These are phyloP conservation scores for Hyaena hyaena DNA, from an alignment of 2,113 vertebrate genomes.

Conservation along the genomic window DNA sequence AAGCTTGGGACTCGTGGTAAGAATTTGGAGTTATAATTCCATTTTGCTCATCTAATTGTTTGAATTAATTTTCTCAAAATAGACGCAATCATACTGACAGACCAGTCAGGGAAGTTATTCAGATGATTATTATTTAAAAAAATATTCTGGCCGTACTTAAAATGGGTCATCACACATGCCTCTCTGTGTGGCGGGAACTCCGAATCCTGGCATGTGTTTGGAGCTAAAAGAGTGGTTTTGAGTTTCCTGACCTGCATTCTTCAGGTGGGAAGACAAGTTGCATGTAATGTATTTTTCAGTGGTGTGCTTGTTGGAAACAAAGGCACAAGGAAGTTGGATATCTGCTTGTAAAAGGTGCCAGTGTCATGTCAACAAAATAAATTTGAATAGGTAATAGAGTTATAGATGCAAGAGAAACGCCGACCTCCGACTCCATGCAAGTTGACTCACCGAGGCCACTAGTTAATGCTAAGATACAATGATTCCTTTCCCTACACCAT, in stretches of 20 bases:
- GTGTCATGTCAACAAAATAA: background rate
- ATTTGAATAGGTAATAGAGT: background rate
- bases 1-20: background rate
- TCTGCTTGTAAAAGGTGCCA: background rate
- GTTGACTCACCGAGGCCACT: background rate
- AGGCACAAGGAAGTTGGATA: background rate
- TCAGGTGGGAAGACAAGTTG: background rate
- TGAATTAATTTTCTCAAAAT: constrained; percentile 29
- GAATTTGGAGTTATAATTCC: constrained; percentile 27
- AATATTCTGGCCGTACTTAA: constrained; percentile 45
- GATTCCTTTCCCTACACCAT: background rate
- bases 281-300: background rate
- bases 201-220: constrained; percentile 39
- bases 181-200: background rate
- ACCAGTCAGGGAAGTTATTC: constrained; percentile 23
- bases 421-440: too few species aligned
- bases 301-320: constrained; percentile 25
- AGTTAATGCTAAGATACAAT: background rate
- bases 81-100: background rate
- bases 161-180: background rate
- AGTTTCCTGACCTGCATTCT: background rate
- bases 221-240: constrained; percentile 15
- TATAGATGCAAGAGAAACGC: background rate
- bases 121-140: constrained; percentile 30
- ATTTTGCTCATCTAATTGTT: constrained; percentile 15